Evolutionary conservation across 1,140 invertebrate species (phyloP), one percentile per base, ranked within the genome.

Genomic region (Aphaenogaster ashmeadi): DNA sequence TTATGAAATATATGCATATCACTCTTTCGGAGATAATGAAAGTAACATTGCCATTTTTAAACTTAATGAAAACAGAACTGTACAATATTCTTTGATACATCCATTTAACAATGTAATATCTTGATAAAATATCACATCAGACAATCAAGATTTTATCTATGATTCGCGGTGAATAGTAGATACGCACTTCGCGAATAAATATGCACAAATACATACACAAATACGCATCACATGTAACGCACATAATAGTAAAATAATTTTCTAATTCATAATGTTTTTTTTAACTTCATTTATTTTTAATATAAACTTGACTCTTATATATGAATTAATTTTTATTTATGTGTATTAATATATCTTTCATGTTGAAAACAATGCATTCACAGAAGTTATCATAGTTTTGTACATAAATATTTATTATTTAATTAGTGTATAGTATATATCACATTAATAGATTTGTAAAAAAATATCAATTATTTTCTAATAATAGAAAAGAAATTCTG

Each of bases 11-110:
- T 36, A 62, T 84, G 80, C 80, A 84, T 84, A 84, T 84, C 80
- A 84, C 41, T 84, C 47, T 84, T 13, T 47, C 38, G 13, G 21
- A 81, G 56, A 74, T 84, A 84, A 74, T 84, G 80, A 84, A 84
- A 84, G 80, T 84, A 84, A 74, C 41, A 60, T 74, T 84, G 69
- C 41, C 69, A 74, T 60, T 71, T 58, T 75, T 84, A 58, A 77
- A 58, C 27, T 9, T 3, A n/a, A 74, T 47, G 56, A 60, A 36
- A 36, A 47, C 5, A 47, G 60, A 52, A 52, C n/a, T 52, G 33
- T 71, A 81, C 38, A 41, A 84, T 74, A 83, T 50, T 58, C 80
- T 84, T 84, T 83, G 80, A 84, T 84, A 84, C 54, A 58, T 36
- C n/a, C 56, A 27, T 60, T 75, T 60, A 84, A 74, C 18, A 58